Evolutionary conservation across 2,888 invertebrate species (phyloP), one percentile per base, ranked within the genome.

Genomic region (Melitaea athalia): DNA sequence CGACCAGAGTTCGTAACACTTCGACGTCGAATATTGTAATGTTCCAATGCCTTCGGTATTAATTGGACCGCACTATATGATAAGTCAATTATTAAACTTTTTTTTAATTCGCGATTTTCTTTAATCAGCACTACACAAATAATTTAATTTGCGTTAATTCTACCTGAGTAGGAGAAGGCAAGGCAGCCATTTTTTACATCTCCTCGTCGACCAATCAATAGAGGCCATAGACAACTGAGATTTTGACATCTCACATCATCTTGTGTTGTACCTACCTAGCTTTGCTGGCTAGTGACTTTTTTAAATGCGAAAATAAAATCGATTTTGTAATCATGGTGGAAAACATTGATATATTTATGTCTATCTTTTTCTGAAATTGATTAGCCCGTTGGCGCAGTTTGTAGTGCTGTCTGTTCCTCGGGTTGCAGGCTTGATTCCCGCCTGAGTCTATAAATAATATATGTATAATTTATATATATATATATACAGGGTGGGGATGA

Each of bases 151-250:
- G 78, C 80, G 82, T 80, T 81, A 84, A 76, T 86, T 91, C 92
- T 95, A 96, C 96, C 96, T 96, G 96, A 92, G 95, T 95, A 93
- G 96, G 96, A 94, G 96, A 96, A 93, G 96, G 96, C 95, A 96
- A 94, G 92, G 96, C 95, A 94, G 96, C 96, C 96, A 96, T 96
- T 95, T 96, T 95, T 93, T 87, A 93, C 93, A 93, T 93, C 90
- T 92, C 93, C 87, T 87, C 87, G 83, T 88, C 85, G 91, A 92
- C 93, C 93, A 93, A 93, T 93, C 93, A 93, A 93, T 93, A 93
- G 90, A 85, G 81, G 84, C 77, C 88, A 92, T 84, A 87, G 88
- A 89, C 83, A 81, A 82, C 64, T 73, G 80, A 83, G 68, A 72
- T 72, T 84, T 87, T 89, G 89, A 89, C 89, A 85, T 81, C 76